Evolutionary conservation across 1,140 invertebrate genomes (phyloP), one percentile per base, ranked within the genome.

Genomic region (Lepidurus packardi): DNA sequence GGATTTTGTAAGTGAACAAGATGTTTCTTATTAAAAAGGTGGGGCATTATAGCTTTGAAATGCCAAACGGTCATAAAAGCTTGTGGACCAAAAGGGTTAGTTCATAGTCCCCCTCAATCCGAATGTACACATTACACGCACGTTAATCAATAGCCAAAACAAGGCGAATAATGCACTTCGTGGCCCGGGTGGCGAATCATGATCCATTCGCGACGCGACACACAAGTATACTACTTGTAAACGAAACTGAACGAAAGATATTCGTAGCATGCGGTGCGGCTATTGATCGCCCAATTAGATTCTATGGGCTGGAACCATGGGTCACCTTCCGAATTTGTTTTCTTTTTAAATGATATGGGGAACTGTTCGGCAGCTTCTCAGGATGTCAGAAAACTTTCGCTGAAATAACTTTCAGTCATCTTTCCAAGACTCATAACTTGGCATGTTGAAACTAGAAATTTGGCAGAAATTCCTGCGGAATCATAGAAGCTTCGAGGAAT

Each of bases 71-170:
- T 65, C 53, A 65, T 65, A 65, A 65, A 65, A 65, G 53, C 53
- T 21, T 65, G 53, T 65, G 53, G 53, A 65, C 16, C 53, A 5
- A 65, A 65, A 65, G 53, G 53, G 53, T 65, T 65, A 65, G 53
- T 65, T 65, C 7, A 13, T 65, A 13, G 53, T 65, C 6, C 16
- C 7, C 53, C 4, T 16, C 6, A 47, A 47, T 47, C 10, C 53
- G 53, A 65, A 65, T 16, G 53, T 65, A 65, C 13, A 65, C 53
- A 65, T n/a, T 21, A 21, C 53, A 65, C 53, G 53, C 53, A 65
- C 53, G 53, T 65, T 13, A 65, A 65, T 65, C 53, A 65, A 65
- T 65, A 65, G 53, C 53, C 53, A 21, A 65, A 65, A 65, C 53
- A 65, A 11, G 13, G 53, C 53, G 53, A 65, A 65, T 65, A 65